Evolutionary conservation across 2,888 invertebrate genomes (phyloP), one percentile per base, ranked within the genome.

Genomic region (Lagria hirta): DNA sequence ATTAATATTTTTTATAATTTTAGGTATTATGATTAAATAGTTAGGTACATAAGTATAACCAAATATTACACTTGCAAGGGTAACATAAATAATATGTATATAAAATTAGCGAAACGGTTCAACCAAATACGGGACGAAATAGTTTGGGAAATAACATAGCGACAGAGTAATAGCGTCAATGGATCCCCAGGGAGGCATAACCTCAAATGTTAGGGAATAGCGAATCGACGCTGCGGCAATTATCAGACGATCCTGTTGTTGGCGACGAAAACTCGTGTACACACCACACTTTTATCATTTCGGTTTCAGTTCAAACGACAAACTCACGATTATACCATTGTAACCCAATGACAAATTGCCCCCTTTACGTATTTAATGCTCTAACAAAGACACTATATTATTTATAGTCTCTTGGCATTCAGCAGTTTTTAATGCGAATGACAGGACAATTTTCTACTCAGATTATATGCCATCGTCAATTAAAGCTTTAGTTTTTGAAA

Each of bases 81-180:
- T 33, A 56, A 57, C 54, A 57, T 58, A 57, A 58, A 57, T 58
- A n/a, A n/a, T n/a, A n/a, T 55, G 55, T 52, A 51, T 48, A 35
- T 49, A 53, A 55, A 57, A 58, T 57, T 57, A 58, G 54, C 49
- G 46, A 53, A 56, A 54, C n/a, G 52, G 51, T 51, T 49, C 37
- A 32, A 34, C 43, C 48, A 50, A 51, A 51, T 35, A 16, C 29
- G 22, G 30, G 32, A 46, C 26, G 41, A 41, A 51, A 53, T 51
- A 53, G 52, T 54, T 57, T 49, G 53, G 54, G 58, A 61, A 62
- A 62, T 61, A 61, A 60, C 60, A 59, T 54, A 58, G 65, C 64
- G 65, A 69, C 69, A 68, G 62, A 61, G 66, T 69, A 69, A 70
- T 69, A 70, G 70, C 64, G 63, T 51, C 63, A 69, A 71, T 71